Percentiles rank a stretch among this genome's conserved stretches.
phyloP scores from a whole-genome alignment of 2,888 invertebrate species.

The Augochlorella aurata region DNA sequence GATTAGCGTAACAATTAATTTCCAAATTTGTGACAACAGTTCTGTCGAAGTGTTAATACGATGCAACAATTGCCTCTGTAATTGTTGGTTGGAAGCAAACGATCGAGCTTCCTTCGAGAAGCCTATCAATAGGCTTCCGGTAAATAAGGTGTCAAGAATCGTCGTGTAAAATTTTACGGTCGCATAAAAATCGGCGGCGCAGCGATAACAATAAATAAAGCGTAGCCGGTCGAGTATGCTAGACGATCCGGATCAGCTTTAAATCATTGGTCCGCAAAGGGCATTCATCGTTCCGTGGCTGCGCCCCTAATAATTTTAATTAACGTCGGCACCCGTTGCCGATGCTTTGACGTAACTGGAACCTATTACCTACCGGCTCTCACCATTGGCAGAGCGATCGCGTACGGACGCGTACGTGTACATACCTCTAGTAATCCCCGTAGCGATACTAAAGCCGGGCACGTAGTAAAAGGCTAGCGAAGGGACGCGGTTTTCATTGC shows the following conservation, averaged over 20 bases:
- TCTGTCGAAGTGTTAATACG: too few species aligned
- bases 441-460: constrained; percentile 32
- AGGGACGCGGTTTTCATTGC: constrained; percentile 67
- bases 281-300: not conserved
- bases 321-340: constrained; percentile 21
- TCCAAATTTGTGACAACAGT: too few species aligned
- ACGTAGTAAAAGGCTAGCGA: constrained; percentile 33
- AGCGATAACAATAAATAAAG: not conserved
- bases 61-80: too few species aligned
- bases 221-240: not conserved
- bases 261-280: constrained; percentile 22
- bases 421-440: not conserved
- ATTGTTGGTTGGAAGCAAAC: too few species aligned
- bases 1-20: too few species aligned
- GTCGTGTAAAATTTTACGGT: too few species aligned
- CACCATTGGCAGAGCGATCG: not conserved
- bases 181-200: too few species aligned
- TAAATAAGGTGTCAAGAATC: too few species aligned
- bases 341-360: constrained; percentile 8
- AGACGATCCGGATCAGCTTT: constrained; percentile 2
- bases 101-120: too few species aligned
- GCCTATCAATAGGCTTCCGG: too few species aligned
- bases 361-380: not conserved
- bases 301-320: constrained; percentile 25
- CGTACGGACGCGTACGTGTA: too few species aligned